Evolutionary conservation across 2,797 vertebrate species (phyloP), one percentile per base, ranked within the genome.

Genomic region (Tenualosa thibaudeaui): DNA sequence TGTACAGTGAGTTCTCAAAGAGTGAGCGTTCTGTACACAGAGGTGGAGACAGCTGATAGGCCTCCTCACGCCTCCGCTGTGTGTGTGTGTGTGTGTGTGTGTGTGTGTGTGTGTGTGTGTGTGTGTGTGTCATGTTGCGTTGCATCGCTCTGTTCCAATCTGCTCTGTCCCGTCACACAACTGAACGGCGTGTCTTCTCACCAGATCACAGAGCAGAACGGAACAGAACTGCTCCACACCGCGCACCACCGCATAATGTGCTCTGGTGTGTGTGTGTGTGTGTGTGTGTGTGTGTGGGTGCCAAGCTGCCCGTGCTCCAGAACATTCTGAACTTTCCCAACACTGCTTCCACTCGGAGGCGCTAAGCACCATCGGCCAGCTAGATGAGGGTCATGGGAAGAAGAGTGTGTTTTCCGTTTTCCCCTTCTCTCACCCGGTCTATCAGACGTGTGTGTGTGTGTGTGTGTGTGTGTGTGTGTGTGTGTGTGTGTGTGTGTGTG

Each of bases 281-380:
- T 46, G 46, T 46, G 46, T 46, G 46, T 46, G 46, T 46, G 46
- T 46, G 46, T 46, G 31, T 26, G 50, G 12, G 65, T 71, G 65
- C 65, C 65, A 71, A 71, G 65, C 65, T 71, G 65, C 65, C 65
- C 26, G 65, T 3, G 24, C 37, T 71, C 65, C 37, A 71, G 65
- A 71, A 71, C 65, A 71, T 71, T 71, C 65, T 71, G 65, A 71
- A 71, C 65, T 37, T 71, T 71, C 65, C 65, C 65, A 71, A 26
- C 26, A 2, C 10, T 31, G 4, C 31, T 71, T 71, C 26, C 65
- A 71, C 31, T 37, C 24, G 12, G 9, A 71, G 13, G 10, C 65
- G 24, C 65, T 13, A 37, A 37, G 65, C 26, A 2, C 26, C 26
- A 31, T 3, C 26, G 65, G 31, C 8, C 5, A 24, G 62, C 10